phyloP scores from a whole-genome alignment of 2,888 invertebrate species.

The Anorthoa munda region DNA sequence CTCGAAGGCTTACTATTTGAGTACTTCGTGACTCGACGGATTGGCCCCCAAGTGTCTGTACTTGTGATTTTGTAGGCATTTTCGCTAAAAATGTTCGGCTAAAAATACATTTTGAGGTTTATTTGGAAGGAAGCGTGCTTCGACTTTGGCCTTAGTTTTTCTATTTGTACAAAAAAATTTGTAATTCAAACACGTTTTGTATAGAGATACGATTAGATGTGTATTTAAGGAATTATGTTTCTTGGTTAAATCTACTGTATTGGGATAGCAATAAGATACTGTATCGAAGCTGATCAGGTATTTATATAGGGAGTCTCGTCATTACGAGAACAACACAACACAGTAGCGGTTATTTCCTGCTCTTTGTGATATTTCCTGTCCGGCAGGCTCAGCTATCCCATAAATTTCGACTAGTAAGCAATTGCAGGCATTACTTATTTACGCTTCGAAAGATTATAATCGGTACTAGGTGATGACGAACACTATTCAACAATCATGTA shows the following conservation, averaged over 20 bases:
- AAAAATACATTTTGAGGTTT: conserved; percentile 51
- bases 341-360: neutral
- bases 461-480: too few relatives aligned
- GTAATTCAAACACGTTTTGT: conserved; percentile 27
- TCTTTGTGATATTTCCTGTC: neutral
- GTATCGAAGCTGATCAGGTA: neutral
- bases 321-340: neutral
- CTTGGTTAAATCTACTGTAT: neutral
- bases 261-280: neutral
- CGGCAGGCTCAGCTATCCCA: neutral
- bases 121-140: conserved; percentile 16
- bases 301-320: neutral
- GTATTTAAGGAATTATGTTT: neutral
- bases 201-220: conserved; percentile 22
- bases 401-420: too few relatives aligned
- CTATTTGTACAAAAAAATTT: conserved; percentile 3
- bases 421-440: too few relatives aligned
- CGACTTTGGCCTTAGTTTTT: conserved; percentile 1
- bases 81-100: conserved; percentile 46
- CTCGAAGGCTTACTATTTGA: conserved; percentile 58
- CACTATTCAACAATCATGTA: too few relatives aligned
- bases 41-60: conserved; percentile 53
- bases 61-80: conserved; percentile 60
- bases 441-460: too few relatives aligned
- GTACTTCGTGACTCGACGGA: conserved; percentile 62